Evolutionary conservation across 2,113 vertebrate genomes (phyloP), one percentile per base, ranked within the genome.

Genomic region (Petromus typicus): DNA sequence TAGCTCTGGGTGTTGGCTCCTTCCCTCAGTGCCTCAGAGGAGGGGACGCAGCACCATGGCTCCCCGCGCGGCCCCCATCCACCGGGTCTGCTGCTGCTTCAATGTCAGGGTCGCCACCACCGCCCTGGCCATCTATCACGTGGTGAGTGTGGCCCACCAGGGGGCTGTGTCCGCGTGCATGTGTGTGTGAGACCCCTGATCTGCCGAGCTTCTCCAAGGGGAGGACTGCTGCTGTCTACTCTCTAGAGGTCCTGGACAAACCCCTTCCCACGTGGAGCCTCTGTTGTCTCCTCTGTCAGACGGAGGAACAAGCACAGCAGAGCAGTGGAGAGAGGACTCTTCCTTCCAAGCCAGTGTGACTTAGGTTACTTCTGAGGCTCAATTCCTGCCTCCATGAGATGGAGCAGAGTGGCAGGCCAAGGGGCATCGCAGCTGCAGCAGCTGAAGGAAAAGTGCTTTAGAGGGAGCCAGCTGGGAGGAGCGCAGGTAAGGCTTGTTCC

Each of bases 61-160:
- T 0, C 34, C 92, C 56, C 89, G 89, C 3, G 0, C 0, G 0
- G 34, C 56, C 2, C 7, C 96, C 17, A n/a, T 89, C 97, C 97
- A 61, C 96, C 96, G 90, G 79, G 97, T 7, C 11, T 98, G 98
- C 97, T 98, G 98, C 86, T 98, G 93, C 96, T 97, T 98, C 96
- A 98, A 95, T 0, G 97, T 98, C 94, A 98, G 98, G 84, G 95
- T 98, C 0, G 97, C 95, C 0, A 98, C 98, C 25, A 90, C 94
- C 0, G 67, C 97, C 14, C 96, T 98, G 86, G 98, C 98, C 59
- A 76, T 98, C 95, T 98, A 98, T 97, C 98, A 98, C 6, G 90
- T 98, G 98, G 98, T 98, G 95, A 98, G 98, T 98, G 48, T 0
- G 13, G 69, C 13, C 4, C 40, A 37, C 59, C 11, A 7, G 0